Percentiles rank a stretch among this genome's conserved stretches.
Evolutionary conservation across 2,888 invertebrate genomes (phyloP).

Genomic region (Abrostola tripartita): DNA sequence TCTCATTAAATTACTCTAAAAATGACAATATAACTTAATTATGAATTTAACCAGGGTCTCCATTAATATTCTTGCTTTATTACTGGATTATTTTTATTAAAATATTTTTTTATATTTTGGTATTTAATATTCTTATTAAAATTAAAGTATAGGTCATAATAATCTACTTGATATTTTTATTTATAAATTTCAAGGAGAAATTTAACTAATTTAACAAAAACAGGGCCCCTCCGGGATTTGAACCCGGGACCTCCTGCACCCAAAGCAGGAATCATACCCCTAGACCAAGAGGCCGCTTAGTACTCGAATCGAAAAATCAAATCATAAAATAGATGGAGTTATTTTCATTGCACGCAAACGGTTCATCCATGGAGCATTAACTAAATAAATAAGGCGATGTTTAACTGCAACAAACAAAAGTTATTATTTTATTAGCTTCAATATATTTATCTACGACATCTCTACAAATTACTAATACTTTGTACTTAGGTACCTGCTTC

Average conservation of each 20-base stretch:
- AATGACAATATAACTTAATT: too few species aligned
- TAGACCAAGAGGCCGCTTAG: constrained; percentile 90
- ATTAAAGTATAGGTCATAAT: too few species aligned
- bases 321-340: constrained; percentile 37
- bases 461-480: too few species aligned
- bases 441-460: neutral
- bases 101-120: too few species aligned
- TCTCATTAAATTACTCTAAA: too few species aligned
- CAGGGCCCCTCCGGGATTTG: constrained; percentile 91
- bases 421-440: neutral
- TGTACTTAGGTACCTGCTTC: too few species aligned
- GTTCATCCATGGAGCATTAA: neutral
- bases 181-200: too few species aligned
- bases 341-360: constrained; percentile 5
- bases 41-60: too few species aligned
- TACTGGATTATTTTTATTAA: too few species aligned
- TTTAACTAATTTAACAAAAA: constrained; percentile 47
- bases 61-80: too few species aligned
- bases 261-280: constrained; percentile 92
- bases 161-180: too few species aligned
- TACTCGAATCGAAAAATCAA: neutral
- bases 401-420: neutral
- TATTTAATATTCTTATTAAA: too few species aligned
- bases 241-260: constrained; percentile 92
- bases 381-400: neutral